Conservation (phyloP, 1,140 invertebrate genomes). For the Heliconius congener region DNA sequence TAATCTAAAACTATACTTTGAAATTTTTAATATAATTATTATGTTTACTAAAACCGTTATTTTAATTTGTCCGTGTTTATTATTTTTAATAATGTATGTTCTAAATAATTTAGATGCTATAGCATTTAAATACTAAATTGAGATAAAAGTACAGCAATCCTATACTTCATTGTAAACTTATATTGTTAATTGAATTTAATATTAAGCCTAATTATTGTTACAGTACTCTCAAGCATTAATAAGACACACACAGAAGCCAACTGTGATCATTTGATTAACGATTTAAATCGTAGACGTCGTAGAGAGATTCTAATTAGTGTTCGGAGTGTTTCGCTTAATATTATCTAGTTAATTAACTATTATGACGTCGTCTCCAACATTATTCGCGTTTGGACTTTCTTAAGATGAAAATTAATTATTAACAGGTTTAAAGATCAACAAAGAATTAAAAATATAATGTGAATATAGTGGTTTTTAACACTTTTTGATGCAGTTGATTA, state of each 20-base stretch:
- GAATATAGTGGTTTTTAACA: too few relatives aligned
- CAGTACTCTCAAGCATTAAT: conserved; percentile 21
- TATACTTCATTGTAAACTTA: too few relatives aligned
- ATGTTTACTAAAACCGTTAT: too few relatives aligned
- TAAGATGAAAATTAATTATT: neutral
- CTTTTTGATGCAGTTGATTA: too few relatives aligned
- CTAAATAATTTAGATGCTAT: too few relatives aligned
- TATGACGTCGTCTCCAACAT: neutral
- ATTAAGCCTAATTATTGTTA: conserved; percentile 18
- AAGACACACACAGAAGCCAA: neutral
- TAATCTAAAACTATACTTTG: too few relatives aligned
- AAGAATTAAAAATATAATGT: neutral
- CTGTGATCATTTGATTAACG: conserved; percentile 28
- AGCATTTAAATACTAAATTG: too few relatives aligned
- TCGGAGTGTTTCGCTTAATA: neutral
- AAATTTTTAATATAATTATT: too few relatives aligned
- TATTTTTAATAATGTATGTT: too few relatives aligned
- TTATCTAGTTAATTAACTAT: neutral
- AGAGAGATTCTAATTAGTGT: neutral
- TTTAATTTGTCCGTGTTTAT: too few relatives aligned
- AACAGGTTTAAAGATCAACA: neutral
- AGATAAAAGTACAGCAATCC: too few relatives aligned
- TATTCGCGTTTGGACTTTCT: neutral
- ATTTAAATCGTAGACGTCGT: conserved; percentile 18
- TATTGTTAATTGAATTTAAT: conserved; percentile 10